phyloP scores from a whole-genome alignment of 2,797 vertebrate genomes.

The Myotis vivesi region DNA sequence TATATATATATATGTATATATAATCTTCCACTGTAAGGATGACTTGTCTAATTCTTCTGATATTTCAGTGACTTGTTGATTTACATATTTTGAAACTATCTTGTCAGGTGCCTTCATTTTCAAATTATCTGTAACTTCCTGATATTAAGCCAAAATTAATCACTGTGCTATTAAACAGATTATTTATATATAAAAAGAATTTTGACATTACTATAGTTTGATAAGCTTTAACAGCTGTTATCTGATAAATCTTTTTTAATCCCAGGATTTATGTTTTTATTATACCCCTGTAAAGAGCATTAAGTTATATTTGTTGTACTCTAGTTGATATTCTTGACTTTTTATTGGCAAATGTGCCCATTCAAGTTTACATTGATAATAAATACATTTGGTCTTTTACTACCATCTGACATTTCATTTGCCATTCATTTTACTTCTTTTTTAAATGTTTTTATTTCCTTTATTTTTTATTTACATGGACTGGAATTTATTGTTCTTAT shows the following conservation, averaged over 20 bases:
- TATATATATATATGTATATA: background rate
- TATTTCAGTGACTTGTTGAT: background rate
- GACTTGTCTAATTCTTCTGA: background rate
- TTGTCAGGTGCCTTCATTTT: background rate
- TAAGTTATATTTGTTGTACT: background rate
- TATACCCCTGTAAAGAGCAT: background rate
- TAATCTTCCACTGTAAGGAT: background rate
- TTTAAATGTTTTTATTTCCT: background rate
- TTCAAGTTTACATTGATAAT: background rate
- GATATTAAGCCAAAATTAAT: background rate
- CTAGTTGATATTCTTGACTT: background rate
- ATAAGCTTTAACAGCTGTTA: background rate
- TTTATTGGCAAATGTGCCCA: background rate
- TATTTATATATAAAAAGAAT: background rate
- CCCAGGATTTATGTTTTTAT: background rate
- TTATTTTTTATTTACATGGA: background rate
- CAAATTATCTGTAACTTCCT: background rate
- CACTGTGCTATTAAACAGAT: background rate
- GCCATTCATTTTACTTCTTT: background rate
- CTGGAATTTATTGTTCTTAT: background rate
- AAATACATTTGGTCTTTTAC: background rate
- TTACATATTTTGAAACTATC: background rate
- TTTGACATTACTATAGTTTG: background rate
- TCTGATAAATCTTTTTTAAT: background rate
- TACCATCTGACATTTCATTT: background rate